Evolutionary conservation across 1,140 invertebrate genomes (phyloP).

Genomic region (Apis cerana): DNA sequence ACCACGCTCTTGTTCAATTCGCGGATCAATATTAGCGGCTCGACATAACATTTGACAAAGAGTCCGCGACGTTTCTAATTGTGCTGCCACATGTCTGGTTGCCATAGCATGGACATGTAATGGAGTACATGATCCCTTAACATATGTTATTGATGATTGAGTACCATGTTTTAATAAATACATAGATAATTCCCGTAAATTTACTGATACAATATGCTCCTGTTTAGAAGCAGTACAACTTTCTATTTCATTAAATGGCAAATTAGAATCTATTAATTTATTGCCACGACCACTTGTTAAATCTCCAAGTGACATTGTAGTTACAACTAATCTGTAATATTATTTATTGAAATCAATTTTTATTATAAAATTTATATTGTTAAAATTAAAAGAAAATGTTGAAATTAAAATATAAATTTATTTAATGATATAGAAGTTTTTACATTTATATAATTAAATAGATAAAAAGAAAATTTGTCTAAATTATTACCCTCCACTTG

Average conservation of each 20-base stretch:
- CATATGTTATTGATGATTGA: constrained; percentile 77
- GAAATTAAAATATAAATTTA: neutral
- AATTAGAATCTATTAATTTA: constrained; percentile 73
- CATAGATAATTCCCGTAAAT: constrained; percentile 90
- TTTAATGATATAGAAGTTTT: neutral
- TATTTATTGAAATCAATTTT: constrained; percentile 11
- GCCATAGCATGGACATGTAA: constrained; percentile 90
- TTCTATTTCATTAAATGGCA: constrained; percentile 92
- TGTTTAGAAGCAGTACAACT: constrained; percentile 92
- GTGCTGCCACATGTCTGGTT: constrained; percentile 89
- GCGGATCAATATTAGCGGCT: constrained; percentile 85
- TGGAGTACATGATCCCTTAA: constrained; percentile 82
- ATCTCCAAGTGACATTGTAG: constrained; percentile 76
- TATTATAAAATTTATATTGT: neutral
- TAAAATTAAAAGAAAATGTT: neutral
- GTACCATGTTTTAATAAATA: constrained; percentile 88
- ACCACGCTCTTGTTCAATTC: constrained; percentile 86
- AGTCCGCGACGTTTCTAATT: constrained; percentile 88
- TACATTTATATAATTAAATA: constrained; percentile 13
- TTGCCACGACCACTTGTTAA: constrained; percentile 75
- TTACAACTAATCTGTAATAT: constrained; percentile 69
- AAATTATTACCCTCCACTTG: constrained; percentile 81
- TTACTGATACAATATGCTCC: constrained; percentile 93
- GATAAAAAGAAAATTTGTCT: neutral
- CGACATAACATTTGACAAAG: constrained; percentile 88